Evolutionary conservation across 1,140 invertebrate genomes (phyloP), one percentile per base, ranked within the genome.

Genomic region (Reticulitermes speratus): DNA sequence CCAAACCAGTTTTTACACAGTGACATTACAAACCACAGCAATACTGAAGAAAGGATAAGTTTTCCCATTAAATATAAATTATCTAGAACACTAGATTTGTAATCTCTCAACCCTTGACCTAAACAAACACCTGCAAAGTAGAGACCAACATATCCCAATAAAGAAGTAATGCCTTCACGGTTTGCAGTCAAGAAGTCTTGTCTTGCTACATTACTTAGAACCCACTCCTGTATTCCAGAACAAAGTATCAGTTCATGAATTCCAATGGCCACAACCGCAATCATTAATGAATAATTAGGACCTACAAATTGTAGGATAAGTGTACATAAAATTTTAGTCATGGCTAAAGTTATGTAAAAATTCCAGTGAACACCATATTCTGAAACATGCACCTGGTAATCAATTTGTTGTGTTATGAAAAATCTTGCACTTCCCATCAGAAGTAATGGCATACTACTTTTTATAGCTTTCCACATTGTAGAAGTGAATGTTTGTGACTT

Each of bases 341-440:
- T 91, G 44, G 96, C 97, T 65, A 99, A 90, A 2, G 97, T 99
- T 86, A 98, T 95, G 90, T 99, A 99, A 90, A 99, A 99, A 91
- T 99, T 99, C 97, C 98, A 98, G 91, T 99, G 98, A 11, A 96
- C 92, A 7, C 98, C 98, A 92, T 99, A 99, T 90, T 99, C 98
- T 12, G 95, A 94, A 0, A 97, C 93, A 90, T 98, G 96, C 89
- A 96, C 95, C 86, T 97, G 95, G 91, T 99, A 99, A 86, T 96
- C 93, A 7, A 95, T 90, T 86, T 92, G 89, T 89, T 94, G 94
- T 21, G 95, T 91, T n/a, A 94, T 90, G 5, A 95, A 48, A 87
- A 93, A 94, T 88, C 98, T 93, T 0, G 92, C 89, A 7, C 96
- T 86, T 11, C 98, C 98, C 21, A 99, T 89, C 1, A 94, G 82